Evolutionary conservation across 2,113 vertebrate genomes (phyloP).

Genomic region (Hiodon tergisus): DNA sequence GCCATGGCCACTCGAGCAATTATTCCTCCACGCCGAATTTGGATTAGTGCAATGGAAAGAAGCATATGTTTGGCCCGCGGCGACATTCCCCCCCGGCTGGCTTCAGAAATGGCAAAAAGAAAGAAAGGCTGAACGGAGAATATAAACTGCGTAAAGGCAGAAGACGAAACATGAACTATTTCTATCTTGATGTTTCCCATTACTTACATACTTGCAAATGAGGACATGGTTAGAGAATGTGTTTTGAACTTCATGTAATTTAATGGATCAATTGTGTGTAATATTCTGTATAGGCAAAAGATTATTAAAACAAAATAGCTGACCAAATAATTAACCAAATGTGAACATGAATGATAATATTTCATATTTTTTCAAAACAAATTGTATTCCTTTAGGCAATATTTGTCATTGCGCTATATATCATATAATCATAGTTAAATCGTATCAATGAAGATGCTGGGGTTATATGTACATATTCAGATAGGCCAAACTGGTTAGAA

Average conservation of each 20-base stretch:
- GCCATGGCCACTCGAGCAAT: constrained; percentile 99
- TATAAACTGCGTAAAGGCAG: constrained; percentile 72
- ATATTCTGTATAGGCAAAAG: too few relatives aligned
- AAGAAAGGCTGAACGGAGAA: constrained; percentile 76
- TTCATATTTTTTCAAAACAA: too few relatives aligned
- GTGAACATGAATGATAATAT: too few relatives aligned
- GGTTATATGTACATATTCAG: constrained; percentile 8
- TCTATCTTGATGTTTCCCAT: background rate
- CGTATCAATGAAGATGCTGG: constrained; percentile 15
- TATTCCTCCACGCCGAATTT: constrained; percentile 99
- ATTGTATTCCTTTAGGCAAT: too few relatives aligned
- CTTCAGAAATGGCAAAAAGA: constrained; percentile 84
- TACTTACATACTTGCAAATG: background rate
- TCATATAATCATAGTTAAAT: background rate
- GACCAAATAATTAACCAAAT: too few relatives aligned
- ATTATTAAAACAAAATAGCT: too few relatives aligned
- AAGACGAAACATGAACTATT: constrained; percentile 53
- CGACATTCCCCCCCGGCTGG: constrained; percentile 91
- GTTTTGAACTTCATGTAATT: too few relatives aligned
- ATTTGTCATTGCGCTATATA: too few relatives aligned
- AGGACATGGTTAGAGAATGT: too few relatives aligned
- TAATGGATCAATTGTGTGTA: too few relatives aligned
- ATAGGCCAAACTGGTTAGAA: background rate
- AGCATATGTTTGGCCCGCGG: constrained; percentile 99
- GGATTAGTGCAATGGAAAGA: constrained; percentile 99